phyloP scores from a whole-genome alignment of 2,888 invertebrate species.

The Spodoptera exigua region DNA sequence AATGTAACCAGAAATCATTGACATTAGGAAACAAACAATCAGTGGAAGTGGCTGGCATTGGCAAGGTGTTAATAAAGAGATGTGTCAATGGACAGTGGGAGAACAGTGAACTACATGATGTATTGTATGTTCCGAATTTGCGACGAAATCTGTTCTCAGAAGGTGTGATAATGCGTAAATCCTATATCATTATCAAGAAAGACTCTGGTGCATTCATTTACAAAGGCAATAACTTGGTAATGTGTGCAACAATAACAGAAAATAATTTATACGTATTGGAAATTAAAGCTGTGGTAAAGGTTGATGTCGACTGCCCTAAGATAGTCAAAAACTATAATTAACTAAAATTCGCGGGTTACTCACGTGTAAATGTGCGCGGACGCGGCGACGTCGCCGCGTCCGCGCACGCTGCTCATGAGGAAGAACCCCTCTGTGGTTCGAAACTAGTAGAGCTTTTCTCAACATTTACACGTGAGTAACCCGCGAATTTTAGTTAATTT shows the following conservation, averaged over 20 bases:
- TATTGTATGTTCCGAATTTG: constrained; percentile 62
- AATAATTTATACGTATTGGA: constrained; percentile 55
- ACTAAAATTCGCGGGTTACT: no score
- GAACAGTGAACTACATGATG: constrained; percentile 29
- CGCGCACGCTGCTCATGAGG: no score
- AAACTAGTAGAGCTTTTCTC: no score
- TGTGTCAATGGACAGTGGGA: constrained; percentile 56
- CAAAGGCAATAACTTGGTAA: not conserved
- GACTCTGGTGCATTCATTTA: not conserved
- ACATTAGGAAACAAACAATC: constrained; percentile 53
- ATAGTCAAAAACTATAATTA: no score
- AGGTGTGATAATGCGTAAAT: not conserved
- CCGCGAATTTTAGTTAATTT: no score
- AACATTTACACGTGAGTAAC: no score
- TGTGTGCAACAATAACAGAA: constrained; percentile 56
- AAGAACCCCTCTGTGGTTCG: no score
- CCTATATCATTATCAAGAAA: constrained; percentile 1
- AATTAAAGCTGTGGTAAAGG: constrained; percentile 18
- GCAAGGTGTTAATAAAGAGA: constrained; percentile 55
- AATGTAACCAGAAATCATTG: constrained; percentile 42
- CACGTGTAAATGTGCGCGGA: no score
- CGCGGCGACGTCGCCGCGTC: no score
- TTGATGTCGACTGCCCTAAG: constrained; percentile 4
- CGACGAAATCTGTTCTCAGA: constrained; percentile 8
- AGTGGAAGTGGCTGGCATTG: constrained; percentile 51